Base-by-base conservation (phyloP, 1,140 invertebrate genomes). In the Caerostris extrusa region DNA sequence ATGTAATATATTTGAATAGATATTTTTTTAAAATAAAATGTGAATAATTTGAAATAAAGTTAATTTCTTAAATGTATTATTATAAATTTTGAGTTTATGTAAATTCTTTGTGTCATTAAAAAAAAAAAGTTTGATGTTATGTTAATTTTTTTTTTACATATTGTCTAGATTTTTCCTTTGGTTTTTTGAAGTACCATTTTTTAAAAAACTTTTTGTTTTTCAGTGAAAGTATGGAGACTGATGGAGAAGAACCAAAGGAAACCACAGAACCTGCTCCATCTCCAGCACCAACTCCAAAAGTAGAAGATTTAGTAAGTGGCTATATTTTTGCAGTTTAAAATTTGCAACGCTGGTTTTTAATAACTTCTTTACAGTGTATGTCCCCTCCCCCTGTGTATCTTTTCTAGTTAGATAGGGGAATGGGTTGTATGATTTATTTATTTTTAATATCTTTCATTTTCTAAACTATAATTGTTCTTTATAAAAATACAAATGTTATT, bases 251-350 rank as follows among this genome's bases (percentile, higher is more conserved):
- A 34, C 17, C 95, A 95, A 8, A 87, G 92, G 88, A 87, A 93
- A 89, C 64, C 14, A 71, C 94, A 83, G 19, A 83, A 57, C 55
- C 90, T 19, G 19, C 93, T 3, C 67, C 60, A 93, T 89, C 85
- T 71, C 86, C 81, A 71, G 61, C 67, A n/a, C 90, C 69, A 93
- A 93, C 57, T 87, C 89, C 93, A 14, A 95, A 95, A 92, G 71
- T 93, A 58, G 94, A 95, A 94, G 93, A 95, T 86, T 91, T 95
- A 50, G 94, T 94, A 83, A 53, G 64, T 95, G 90, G 97, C 34
- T 96, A 87, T 95, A 97, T 89, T 12, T 94, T 19, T 90, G 8
- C 61, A 14, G 7, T 3, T 34, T 34, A 34, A 34, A 34, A 34
- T 89, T 50, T 89, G 8, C 12, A n/a, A 55, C 6, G 3, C 5